Evolutionary conservation across 2,888 invertebrate species (phyloP), one percentile per base, ranked within the genome.

Genomic region (Eledona agricola): DNA sequence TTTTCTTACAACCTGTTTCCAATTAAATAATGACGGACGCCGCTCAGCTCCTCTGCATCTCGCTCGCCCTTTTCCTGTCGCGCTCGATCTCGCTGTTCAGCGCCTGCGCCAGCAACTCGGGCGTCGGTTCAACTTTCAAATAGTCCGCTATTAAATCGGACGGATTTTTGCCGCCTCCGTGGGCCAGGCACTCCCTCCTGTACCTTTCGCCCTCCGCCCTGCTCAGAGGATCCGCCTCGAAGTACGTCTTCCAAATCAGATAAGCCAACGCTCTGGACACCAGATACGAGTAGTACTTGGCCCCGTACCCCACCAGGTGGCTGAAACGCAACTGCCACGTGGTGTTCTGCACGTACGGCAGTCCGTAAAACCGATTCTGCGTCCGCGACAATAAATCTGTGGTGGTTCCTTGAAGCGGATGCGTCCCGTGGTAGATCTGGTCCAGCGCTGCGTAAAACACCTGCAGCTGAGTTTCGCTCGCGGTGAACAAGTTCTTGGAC

Each of bases 241-340:
- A 96, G 73, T 90, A 87, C 10, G 84, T 83, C 71, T 90, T 88
- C 97, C 97, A 98, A 57, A 96, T 92, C 80, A 89, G 88, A 47
- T 93, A 90, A 0, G 97, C 96, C 35, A 96, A 85, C 4, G 96
- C 93, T 67, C 93, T 84, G 0, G 98, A 97, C 69, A 97, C 90
- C 57, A 99, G 80, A 78, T 99, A 99, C 0, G 98, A 91, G 76
- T 98, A 99, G 78, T 99, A 99, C 77, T 96, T 97, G 0, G 97
- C 97, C 22, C 99, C 99, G 77, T 99, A 99, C 1, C 97, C 96
- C 2, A 97, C 92, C 43, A 99, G 80, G 77, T 99, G 99, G 55
- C 94, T 91, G 79, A 99, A 99, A 51, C 97, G 82, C 65, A 94
- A 82, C 70, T 97, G 96, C 96, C 96, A 97, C 1, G 96, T 94